Base-by-base conservation (phyloP, 2,113 vertebrate species). In the Elephas maximus region DNA sequence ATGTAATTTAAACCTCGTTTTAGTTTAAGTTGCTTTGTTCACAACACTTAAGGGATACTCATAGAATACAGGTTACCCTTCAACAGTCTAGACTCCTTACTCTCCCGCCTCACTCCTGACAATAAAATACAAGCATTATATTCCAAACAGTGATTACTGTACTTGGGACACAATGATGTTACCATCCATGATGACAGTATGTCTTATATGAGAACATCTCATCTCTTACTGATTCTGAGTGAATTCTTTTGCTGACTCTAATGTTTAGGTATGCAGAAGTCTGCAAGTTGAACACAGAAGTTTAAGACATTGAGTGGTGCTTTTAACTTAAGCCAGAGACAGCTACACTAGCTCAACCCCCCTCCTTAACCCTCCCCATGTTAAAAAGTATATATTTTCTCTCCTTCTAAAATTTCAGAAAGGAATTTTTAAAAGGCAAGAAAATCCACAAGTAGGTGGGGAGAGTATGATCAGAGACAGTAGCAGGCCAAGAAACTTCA, bases 301-400 rank as follows among this genome's bases (percentile, higher is more conserved):
- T 88, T 94, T 74, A 97, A 86, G 37, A 80, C 14, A 83, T 89
- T 93, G 94, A 93, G 83, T 18, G 81, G 41, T 71, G 33, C 8
- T 82, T 93, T 95, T 93, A 86, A 93, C 63, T 84, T 81, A 96
- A 93, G 48, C 62, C 69, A 93, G 87, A 71, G 84, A 60, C 28
- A 83, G 69, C 48, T 90, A 63, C 26, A 81, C 7, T 93, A 88
- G 80, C 41, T 82, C 24, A 86, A 15, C 12, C 30, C 21, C 45
- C 44, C 30, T 23, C 45, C 44, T 62, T 67, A 94, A 89, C 57
- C 62, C 18, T 86, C 26, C 51, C 4, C 76, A 67, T 37, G 17
- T 74, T 87, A 91, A 79, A 97, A 53, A 53, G 44, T 30, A 79
- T 45, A 33, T 30, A 53, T 53, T 79, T 79, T 48, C 48, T 20